Evolutionary conservation across 2,888 invertebrate species (phyloP).

Genomic region (Serripes groenlandicus): DNA sequence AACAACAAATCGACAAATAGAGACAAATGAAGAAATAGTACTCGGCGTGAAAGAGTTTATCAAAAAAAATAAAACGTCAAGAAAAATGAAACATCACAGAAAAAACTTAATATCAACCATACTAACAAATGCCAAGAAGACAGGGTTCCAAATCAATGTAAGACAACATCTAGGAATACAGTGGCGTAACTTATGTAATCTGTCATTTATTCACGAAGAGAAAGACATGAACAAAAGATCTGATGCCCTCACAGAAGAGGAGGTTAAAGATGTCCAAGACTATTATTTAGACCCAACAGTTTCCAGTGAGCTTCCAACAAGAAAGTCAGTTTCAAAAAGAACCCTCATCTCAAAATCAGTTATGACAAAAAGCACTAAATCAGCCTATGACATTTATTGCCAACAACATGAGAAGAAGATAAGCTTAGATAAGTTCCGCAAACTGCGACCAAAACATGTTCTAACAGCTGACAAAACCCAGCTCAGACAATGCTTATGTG

Average conservation of each 20-base stretch:
- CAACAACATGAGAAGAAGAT: not conserved
- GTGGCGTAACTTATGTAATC: not conserved
- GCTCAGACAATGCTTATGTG: slow-evolving; percentile 30
- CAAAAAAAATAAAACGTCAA: not conserved
- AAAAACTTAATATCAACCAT: not conserved
- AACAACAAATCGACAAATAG: not conserved
- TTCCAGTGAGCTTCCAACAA: slow-evolving; percentile 5
- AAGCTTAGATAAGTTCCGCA: slow-evolving; percentile 20
- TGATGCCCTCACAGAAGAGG: slow-evolving; percentile 13
- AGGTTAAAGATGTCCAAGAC: not conserved
- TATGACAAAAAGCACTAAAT: slow-evolving; percentile 1
- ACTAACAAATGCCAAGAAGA: not conserved
- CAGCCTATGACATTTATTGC: slow-evolving; percentile 11
- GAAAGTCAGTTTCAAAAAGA: slow-evolving; percentile 22
- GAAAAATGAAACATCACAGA: not conserved
- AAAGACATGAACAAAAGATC: slow-evolving; percentile 4
- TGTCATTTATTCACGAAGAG: slow-evolving; percentile 8
- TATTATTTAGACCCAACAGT: slow-evolving; percentile 12
- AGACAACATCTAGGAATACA: slow-evolving; percentile 7
- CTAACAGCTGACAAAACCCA: slow-evolving; percentile 36
- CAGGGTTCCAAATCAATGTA: not conserved
- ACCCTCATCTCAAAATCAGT: not conserved
- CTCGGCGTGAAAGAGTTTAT: slow-evolving; percentile 3
- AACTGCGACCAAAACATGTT: slow-evolving; percentile 25
- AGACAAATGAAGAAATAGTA: not conserved